Evolutionary conservation across 2,888 invertebrate species (phyloP), one percentile per base, ranked within the genome.

Genomic region (Sepiola atlantica): DNA sequence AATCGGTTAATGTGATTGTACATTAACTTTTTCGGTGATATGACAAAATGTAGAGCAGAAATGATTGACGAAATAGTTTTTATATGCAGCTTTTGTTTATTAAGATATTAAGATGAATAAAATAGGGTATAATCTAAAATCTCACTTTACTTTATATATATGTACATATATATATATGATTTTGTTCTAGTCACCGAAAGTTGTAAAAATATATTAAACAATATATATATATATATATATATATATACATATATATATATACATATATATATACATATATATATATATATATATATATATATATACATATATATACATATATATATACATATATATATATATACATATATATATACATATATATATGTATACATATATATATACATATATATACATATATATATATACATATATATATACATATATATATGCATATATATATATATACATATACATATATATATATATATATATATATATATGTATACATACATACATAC

Each of bases 361-460:
- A 45, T 54, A 91, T 35, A 45, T 35, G 20, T 20, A 91, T 35
- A 20, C 21, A 91, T 54, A 91, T 20, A 91, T 35, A 91, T 45
- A 91, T 91, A 91, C 20, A 91, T 91, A 45, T 20, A 91, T 32
- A 91, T 32, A 91, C 21, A 91, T 32, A 35, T 14, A 90, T 90
- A n/a, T n/a, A 90, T 90, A 32, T 28, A 77, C 8, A n/a, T 90
- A 90, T 0, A 45, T 12, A 54, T 10, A 35, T 24, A 54, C 45
- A 92, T 54, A 92, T 54, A 92, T 54, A 92, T 54, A 92, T 54
- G 45, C 24, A 92, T 24, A 54, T 54, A 54, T 24, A 91, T 28
- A 91, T 28, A 92, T 45, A 92, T 45, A 92, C 24, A 92, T 92
- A 35, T 92, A 92, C 21, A 35, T 92, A 45, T 35, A 45, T 92